phyloP scores from a whole-genome alignment of 2,888 invertebrate species.

The Bombylius discolor region DNA sequence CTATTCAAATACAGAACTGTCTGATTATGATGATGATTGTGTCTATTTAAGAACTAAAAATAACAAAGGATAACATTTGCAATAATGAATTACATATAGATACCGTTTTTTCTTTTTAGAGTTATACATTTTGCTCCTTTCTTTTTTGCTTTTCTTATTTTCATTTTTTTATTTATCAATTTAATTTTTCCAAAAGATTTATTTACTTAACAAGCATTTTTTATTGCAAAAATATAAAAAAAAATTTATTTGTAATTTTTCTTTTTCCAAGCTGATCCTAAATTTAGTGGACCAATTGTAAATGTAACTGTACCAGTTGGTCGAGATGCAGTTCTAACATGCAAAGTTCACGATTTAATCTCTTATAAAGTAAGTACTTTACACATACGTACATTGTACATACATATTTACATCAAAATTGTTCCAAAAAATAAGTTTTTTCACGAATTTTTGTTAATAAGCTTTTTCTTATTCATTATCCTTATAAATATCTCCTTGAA shows the following conservation, averaged over 20 bases:
- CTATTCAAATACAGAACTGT: too few species aligned
- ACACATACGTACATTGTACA: too few species aligned
- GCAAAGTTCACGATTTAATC: slow-evolving; percentile 69
- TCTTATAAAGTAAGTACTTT: slow-evolving; percentile 57
- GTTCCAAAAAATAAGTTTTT: too few species aligned
- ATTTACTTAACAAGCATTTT: slow-evolving; percentile 8
- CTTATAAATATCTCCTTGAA: too few species aligned
- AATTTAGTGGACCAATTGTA: slow-evolving; percentile 66
- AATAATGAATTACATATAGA: too few species aligned
- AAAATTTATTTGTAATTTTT: background rate
- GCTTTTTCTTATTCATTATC: too few species aligned
- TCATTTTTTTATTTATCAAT: slow-evolving; percentile 5
- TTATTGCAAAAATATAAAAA: background rate
- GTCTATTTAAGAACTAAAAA: too few species aligned
- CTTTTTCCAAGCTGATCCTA: slow-evolving; percentile 51
- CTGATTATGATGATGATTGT: too few species aligned
- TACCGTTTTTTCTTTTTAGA: background rate
- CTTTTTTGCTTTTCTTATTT: too few species aligned
- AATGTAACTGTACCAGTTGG: slow-evolving; percentile 77
- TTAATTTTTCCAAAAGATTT: slow-evolving; percentile 13
- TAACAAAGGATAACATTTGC: too few species aligned
- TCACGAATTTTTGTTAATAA: too few species aligned
- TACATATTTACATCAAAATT: too few species aligned
- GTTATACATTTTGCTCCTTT: background rate
- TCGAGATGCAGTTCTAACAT: slow-evolving; percentile 68